Base-by-base conservation (phyloP, 2,113 vertebrate species). In the Sterna hirundo region DNA sequence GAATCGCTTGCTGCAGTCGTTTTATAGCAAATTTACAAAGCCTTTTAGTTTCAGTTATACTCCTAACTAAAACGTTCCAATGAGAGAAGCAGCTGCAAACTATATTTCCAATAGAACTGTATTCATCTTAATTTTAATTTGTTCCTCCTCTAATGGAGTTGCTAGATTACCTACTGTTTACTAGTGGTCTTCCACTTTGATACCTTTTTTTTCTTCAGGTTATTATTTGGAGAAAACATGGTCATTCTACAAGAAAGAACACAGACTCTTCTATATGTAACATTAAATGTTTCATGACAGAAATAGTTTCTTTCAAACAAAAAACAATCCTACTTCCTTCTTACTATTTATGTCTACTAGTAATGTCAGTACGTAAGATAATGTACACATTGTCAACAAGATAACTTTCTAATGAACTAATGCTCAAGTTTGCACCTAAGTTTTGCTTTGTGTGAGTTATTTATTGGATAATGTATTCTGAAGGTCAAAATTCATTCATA, bases 171-270 rank as follows among this genome's bases (percentile, higher is more conserved):
- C 88, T 97, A 99, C 99, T 26, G 4, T 80, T 95, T 98, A 91
- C 69, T 96, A 18, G 7, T 94, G 10, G 57, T 90, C 94, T 96
- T 98, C 64, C 15, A 47, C 25, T 97, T 97, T 22, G 96, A 38
- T 62, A 76, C 55, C 14, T 90, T 42, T 15, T 87, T 96, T 84
- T 98, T 98, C 94, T 97, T 97, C 81, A 88, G 13, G 36, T 98
- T 99, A 68, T 94, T 98, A 95, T 98, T 98, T 54, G 98, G 98
- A 60, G 96, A 97, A 97, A 99, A 99, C 98, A 99, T 98, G 29
- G 71, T 92, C 75, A 92, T 96, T 75, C 99, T 99, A 88, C 5
- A 8, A 60, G 54, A 81, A 86, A 93, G 55, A 86, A 94, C 87
- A 95, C 5, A 77, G 51, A 71, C 10, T 58, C 8, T 58, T 8